Conservation (phyloP, 1,140 invertebrate species). For the Agrilus planipennis region DNA sequence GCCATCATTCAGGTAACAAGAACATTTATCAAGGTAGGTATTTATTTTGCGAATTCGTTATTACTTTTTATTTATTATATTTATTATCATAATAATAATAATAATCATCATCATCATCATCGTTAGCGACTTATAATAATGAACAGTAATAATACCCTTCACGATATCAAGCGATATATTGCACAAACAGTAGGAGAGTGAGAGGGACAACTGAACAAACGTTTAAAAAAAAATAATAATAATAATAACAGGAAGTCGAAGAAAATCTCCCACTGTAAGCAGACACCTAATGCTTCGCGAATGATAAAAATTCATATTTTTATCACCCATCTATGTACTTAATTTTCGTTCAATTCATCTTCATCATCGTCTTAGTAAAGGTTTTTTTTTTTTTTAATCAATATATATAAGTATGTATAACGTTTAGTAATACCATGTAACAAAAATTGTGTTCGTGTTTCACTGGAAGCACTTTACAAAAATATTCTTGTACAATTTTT, state of each 20-base stretch:
- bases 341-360: neutral
- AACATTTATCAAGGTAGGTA: slow-evolving; percentile 6
- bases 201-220: neutral
- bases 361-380: neutral
- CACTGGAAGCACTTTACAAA: too few species aligned
- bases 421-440: neutral
- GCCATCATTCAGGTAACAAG: slow-evolving; percentile 3
- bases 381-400: slow-evolving; percentile 10
- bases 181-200: slow-evolving; percentile 13
- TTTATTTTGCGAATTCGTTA: neutral
- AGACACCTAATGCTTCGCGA: neutral
- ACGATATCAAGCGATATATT: slow-evolving; percentile 21
- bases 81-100: slow-evolving; percentile 3
- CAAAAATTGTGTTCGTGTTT: neutral
- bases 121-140: slow-evolving; percentile 29
- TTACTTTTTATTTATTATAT: slow-evolving; percentile 6
- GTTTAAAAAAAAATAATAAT: neutral
- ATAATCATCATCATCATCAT: slow-evolving; percentile 6
- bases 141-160: slow-evolving; percentile 26
- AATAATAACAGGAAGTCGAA: neutral
- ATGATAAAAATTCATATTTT: slow-evolving; percentile 1
- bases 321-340: neutral
- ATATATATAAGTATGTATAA: slow-evolving; percentile 13
- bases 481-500: neutral
- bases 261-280: slow-evolving; percentile 7